Percentiles rank a stretch among this genome's conserved stretches.
Evolutionary conservation across 2,888 invertebrate species (phyloP).

Genomic region (Arge pagana): DNA sequence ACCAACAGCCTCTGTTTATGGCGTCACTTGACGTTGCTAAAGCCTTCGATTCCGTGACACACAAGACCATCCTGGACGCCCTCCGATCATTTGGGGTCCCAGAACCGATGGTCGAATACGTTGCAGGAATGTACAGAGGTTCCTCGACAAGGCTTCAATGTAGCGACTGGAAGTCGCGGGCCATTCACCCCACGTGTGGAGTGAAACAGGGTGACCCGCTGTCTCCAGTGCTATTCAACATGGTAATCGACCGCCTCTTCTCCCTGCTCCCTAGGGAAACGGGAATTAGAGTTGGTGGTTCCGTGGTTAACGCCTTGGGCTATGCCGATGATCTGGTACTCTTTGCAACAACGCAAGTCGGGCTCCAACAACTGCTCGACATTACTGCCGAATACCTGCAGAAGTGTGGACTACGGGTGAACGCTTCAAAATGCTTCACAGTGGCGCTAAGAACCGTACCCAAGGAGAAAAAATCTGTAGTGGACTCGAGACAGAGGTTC

Average conservation of each 20-base stretch:
- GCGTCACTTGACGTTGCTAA: neutral
- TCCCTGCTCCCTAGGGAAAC: neutral
- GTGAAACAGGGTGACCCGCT: slow-evolving; percentile 23
- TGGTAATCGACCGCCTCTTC: neutral
- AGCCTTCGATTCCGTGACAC: slow-evolving; percentile 40
- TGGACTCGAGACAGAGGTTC: neutral
- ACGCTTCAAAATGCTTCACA: slow-evolving; percentile 39
- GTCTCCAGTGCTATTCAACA: neutral
- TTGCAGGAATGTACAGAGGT: slow-evolving; percentile 45
- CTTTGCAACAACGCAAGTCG: slow-evolving; percentile 20
- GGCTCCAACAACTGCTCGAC: slow-evolving; percentile 41
- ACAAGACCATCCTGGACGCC: slow-evolving; percentile 38
- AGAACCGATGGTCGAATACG: slow-evolving; percentile 36
- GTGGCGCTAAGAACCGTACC: slow-evolving; percentile 35
- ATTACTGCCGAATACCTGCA: slow-evolving; percentile 24
- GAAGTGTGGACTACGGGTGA: slow-evolving; percentile 34
- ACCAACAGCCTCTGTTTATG: neutral
- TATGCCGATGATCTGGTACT: slow-evolving; percentile 35
- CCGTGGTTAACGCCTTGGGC: slow-evolving; percentile 1
- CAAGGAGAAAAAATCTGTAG: slow-evolving; percentile 18
- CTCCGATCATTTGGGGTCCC: slow-evolving; percentile 46
- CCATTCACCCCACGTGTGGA: neutral
- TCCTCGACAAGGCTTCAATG: slow-evolving; percentile 29
- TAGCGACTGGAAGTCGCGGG: neutral
- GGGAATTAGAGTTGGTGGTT: neutral